Conservation (phyloP, 2,113 vertebrate species). For the Cygnus atratus region DNA sequence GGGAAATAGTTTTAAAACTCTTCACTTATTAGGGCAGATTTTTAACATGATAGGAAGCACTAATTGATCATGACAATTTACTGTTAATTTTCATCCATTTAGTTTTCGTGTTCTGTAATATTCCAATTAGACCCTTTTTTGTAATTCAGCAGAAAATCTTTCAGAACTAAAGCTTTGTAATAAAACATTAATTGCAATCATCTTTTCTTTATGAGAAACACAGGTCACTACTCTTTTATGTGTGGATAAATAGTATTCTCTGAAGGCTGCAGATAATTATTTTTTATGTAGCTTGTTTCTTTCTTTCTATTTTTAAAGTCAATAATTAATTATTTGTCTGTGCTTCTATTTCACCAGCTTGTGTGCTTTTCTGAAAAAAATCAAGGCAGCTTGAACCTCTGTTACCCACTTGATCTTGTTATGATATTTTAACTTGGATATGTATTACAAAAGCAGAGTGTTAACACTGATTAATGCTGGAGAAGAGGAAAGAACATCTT, state of each 20-base stretch:
- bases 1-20: background rate
- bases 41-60: background rate
- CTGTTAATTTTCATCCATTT: conserved; percentile 12
- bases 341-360: background rate
- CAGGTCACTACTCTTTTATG: conserved; percentile 6
- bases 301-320: conserved; percentile 23
- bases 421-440: background rate
- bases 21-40: background rate
- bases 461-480: background rate
- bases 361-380: background rate
- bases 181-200: background rate
- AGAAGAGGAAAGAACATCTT: background rate
- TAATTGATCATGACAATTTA: background rate
- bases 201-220: background rate
- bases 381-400: background rate
- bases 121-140: conserved; percentile 15
- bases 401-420: background rate
- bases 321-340: background rate
- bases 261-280: background rate
- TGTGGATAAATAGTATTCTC: conserved; percentile 18
- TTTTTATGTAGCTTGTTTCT: conserved; percentile 2
- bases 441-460: background rate
- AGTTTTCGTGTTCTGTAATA: background rate
- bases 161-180: background rate
- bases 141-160: background rate